phyloP scores from a whole-genome alignment of 2,797 vertebrate genomes.

The Sciurus carolinensis region DNA sequence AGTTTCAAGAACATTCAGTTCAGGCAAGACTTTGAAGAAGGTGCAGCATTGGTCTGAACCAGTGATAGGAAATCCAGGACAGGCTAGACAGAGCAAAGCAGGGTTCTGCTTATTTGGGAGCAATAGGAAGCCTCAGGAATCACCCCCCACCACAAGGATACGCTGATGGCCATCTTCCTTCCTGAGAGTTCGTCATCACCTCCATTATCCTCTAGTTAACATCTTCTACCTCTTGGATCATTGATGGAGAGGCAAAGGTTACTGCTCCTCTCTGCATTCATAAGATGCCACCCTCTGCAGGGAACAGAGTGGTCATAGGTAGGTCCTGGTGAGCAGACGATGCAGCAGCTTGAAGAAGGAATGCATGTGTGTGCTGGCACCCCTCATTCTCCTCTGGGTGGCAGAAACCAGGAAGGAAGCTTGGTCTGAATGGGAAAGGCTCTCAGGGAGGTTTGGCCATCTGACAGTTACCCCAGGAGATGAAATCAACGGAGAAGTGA shows the following conservation, averaged over 20 bases:
- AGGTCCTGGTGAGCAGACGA: neutral
- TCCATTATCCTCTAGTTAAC: neutral
- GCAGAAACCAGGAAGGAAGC: neutral
- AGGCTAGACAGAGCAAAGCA: neutral
- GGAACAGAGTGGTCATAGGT: neutral
- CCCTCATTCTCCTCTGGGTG: neutral
- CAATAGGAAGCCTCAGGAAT: neutral
- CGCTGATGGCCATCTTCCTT: neutral
- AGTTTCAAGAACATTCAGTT: neutral
- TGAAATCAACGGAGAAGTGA: neutral
- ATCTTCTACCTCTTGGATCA: neutral
- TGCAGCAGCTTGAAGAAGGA: neutral
- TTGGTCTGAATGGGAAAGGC: neutral
- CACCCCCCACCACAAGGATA: fast-evolving
- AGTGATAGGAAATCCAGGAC: neutral
- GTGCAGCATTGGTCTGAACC: neutral
- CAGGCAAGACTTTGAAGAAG: neutral
- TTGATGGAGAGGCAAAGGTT: neutral
- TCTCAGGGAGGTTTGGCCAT: fast-evolving
- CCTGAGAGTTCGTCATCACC: neutral
- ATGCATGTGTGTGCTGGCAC: too few species aligned
- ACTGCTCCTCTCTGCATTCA: neutral
- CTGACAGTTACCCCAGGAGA: neutral
- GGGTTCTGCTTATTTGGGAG: neutral
- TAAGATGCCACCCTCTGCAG: neutral